A percentile compares a stretch with the other conserved stretches of the same genome.
Evolutionary conservation across 2,797 vertebrate species (phyloP).

Genomic region (Alcedo atthis): DNA sequence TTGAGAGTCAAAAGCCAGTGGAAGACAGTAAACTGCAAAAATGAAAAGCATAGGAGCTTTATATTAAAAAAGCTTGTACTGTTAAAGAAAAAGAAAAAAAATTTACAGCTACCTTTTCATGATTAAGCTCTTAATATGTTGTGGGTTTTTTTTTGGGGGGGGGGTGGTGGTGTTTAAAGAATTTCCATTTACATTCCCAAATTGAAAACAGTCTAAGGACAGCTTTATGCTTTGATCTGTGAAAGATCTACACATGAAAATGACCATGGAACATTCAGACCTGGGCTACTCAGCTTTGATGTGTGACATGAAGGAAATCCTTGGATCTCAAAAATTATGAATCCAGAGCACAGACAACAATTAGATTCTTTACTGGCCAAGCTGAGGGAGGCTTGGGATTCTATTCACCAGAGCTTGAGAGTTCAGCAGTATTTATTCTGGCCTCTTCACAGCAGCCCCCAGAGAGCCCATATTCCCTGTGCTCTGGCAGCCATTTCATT

Average conservation of each 20-base stretch:
- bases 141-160: neutral
- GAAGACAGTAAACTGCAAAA: neutral
- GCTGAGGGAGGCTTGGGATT: neutral
- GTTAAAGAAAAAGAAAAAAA: neutral
- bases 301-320: constrained; percentile 54
- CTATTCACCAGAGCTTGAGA: neutral
- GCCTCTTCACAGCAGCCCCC: neutral
- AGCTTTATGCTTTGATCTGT: constrained; percentile 57
- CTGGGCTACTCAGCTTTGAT: constrained; percentile 50
- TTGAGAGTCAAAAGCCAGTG: neutral
- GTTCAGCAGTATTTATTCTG: neutral
- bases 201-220: constrained; percentile 56
- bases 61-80: neutral
- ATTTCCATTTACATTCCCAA: constrained; percentile 55
- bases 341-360: neutral
- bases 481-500: neutral
- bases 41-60: neutral
- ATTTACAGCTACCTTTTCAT: neutral
- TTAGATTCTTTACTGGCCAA: neutral
- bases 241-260: constrained; percentile 61
- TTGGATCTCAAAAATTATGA: constrained; percentile 59
- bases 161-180: neutral
- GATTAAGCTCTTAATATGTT: neutral
- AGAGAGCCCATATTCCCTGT: neutral
- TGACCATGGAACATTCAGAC: constrained; percentile 43